Evolutionary conservation across 2,113 vertebrate genomes (phyloP).

Genomic region (Phainopepla nitens): DNA sequence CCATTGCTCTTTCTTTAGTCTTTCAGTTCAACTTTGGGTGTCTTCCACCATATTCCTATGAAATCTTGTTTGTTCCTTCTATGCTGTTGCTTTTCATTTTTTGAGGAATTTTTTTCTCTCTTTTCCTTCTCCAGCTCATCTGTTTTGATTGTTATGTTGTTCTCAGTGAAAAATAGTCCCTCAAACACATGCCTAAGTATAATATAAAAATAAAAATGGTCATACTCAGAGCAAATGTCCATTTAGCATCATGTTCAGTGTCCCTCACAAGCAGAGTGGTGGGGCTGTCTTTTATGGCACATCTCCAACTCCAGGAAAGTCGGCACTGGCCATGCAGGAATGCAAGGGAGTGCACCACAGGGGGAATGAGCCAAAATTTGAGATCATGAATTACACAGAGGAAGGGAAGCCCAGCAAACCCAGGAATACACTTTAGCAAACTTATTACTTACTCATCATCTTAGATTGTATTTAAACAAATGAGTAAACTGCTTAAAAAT

Average conservation of each 20-base stretch:
- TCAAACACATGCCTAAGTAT: background rate
- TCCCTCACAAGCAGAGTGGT: background rate
- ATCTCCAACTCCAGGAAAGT: background rate
- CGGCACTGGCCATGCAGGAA: background rate
- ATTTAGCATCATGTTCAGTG: fast-evolving
- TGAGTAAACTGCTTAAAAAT: background rate
- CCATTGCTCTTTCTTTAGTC: background rate
- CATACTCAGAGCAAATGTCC: background rate
- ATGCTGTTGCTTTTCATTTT: background rate
- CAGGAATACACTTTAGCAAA: background rate
- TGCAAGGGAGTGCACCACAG: background rate
- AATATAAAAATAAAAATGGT: background rate
- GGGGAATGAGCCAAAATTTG: background rate
- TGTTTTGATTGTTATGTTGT: background rate
- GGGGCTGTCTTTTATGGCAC: background rate
- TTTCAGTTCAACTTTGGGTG: background rate
- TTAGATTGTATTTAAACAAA: background rate
- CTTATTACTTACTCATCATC: background rate
- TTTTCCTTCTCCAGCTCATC: background rate
- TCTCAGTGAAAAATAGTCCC: background rate
- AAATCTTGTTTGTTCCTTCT: background rate
- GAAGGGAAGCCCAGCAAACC: background rate
- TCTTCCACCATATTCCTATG: background rate
- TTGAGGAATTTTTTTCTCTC: background rate
- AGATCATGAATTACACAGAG: background rate